These are phyloP conservation scores for Dryobotodes eremita DNA, from an alignment of 2,888 invertebrate species.

Conservation along the genomic window DNA sequence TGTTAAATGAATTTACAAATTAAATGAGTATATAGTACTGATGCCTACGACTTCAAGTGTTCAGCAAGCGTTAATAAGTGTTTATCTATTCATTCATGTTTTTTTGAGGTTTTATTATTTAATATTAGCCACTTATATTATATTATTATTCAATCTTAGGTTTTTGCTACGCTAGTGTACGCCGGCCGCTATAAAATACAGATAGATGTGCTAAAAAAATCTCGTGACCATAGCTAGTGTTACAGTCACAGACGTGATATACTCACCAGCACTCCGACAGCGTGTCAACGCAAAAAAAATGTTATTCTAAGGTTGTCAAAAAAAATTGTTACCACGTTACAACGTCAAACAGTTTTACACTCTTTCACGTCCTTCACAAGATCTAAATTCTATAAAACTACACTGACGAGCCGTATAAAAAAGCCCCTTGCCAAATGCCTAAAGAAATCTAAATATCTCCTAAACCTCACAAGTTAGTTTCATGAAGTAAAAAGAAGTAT, in stretches of 20 bases:
- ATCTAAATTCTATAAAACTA: neutral
- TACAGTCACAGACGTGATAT: slow-evolving; percentile 63
- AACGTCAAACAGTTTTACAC: neutral
- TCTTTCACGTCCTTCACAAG: neutral
- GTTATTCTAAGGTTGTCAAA: slow-evolving; percentile 35
- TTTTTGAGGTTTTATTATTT: neutral
- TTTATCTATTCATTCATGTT: neutral
- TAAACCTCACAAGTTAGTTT: too few relatives aligned
- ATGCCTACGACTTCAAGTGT: neutral
- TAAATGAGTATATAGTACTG: neutral
- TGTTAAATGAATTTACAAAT: too few relatives aligned
- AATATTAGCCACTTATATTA: neutral
- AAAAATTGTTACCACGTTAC: slow-evolving; percentile 16
- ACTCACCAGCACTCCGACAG: slow-evolving; percentile 29
- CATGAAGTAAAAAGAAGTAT: too few relatives aligned
- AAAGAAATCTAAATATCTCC: too few relatives aligned
- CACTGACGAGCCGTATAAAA: too few relatives aligned
- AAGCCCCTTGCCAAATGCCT: too few relatives aligned
- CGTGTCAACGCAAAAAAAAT: slow-evolving; percentile 42
- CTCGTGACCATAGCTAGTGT: slow-evolving; percentile 57
- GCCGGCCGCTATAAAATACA: neutral
- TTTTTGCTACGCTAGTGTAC: neutral
- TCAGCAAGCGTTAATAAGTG: neutral
- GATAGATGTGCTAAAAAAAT: neutral
- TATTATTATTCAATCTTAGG: neutral